Percentiles rank a stretch among this genome's conserved stretches.
These are phyloP conservation scores for Procambarus virginalis DNA, from an alignment of 1,140 invertebrate species.

Conservation along the genomic window DNA sequence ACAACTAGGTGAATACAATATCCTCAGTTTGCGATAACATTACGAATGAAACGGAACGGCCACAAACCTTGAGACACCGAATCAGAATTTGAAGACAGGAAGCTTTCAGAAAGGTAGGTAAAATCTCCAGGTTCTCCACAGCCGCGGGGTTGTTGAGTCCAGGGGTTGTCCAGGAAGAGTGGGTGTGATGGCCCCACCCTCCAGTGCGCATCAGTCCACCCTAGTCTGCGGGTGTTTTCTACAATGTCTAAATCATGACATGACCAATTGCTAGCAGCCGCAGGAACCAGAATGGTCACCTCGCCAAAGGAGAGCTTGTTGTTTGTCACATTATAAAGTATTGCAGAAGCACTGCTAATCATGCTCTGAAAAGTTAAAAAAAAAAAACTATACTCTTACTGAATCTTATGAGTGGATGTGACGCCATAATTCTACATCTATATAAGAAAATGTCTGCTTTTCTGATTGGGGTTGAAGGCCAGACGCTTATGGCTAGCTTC, in stretches of 20 bases:
- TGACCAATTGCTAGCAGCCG: neutral
- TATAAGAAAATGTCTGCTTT: too few species aligned
- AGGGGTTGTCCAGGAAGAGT: slow-evolving; percentile 75
- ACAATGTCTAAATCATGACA: neutral
- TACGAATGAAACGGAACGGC: too few species aligned
- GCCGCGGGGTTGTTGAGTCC: slow-evolving; percentile 78
- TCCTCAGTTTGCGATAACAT: too few species aligned
- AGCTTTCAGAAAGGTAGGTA: slow-evolving; percentile 76
- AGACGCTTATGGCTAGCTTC: too few species aligned
- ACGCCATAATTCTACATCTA: too few species aligned
- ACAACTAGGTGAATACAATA: too few species aligned
- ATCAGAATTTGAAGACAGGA: slow-evolving; percentile 67
- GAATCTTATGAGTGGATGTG: too few species aligned
- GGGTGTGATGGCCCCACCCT: slow-evolving; percentile 75
- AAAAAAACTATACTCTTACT: too few species aligned
- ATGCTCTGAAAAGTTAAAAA: neutral
- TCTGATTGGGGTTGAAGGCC: too few species aligned
- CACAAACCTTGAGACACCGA: neutral
- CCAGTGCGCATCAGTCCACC: slow-evolving; percentile 29
- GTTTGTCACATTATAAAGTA: slow-evolving; percentile 19
- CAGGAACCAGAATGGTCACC: slow-evolving; percentile 33
- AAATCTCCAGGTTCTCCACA: slow-evolving; percentile 79
- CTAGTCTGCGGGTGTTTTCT: neutral
- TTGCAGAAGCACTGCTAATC: slow-evolving; percentile 25
- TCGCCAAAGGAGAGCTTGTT: slow-evolving; percentile 36